A percentile compares a stretch with the other conserved stretches of the same genome.
Evolutionary conservation across 1,140 invertebrate genomes (phyloP).

Genomic region (Camponotus floridanus): DNA sequence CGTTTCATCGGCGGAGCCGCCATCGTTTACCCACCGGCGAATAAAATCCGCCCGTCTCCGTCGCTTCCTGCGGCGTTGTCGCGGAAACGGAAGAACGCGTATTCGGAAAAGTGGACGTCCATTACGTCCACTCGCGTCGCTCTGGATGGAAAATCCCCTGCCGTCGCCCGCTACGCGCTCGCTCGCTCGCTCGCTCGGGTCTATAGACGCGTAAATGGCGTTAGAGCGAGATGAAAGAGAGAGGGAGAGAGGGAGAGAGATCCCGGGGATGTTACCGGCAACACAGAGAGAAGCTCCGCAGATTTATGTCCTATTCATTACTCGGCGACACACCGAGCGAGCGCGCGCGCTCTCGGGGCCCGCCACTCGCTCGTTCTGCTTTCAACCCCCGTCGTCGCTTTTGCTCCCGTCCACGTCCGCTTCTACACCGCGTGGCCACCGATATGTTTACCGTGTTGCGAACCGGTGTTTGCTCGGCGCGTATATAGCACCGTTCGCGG

Average conservation of each 20-base stretch:
- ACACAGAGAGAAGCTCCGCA: slow-evolving; percentile 67
- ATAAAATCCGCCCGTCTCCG: slow-evolving; percentile 58
- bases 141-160: slow-evolving; percentile 44
- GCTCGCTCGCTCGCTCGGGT: slow-evolving; percentile 7
- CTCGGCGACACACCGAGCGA: slow-evolving; percentile 71
- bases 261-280: slow-evolving; percentile 43
- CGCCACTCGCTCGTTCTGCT: slow-evolving; percentile 40
- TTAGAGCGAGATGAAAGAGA: background rate
- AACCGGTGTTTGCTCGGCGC: slow-evolving; percentile 75
- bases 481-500: slow-evolving; percentile 25
- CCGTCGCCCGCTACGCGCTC: slow-evolving; percentile 3
- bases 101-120: slow-evolving; percentile 65
- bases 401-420: slow-evolving; percentile 33
- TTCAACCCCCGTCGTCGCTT: slow-evolving; percentile 44
- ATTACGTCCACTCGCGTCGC: slow-evolving; percentile 41
- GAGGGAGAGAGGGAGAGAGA: slow-evolving; percentile 21
- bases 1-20: slow-evolving; percentile 34
- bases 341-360: slow-evolving; percentile 17
- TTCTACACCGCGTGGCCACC: slow-evolving; percentile 49
- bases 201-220: slow-evolving; percentile 44
- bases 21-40: slow-evolving; percentile 50
- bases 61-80: slow-evolving; percentile 53
- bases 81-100: slow-evolving; percentile 69
- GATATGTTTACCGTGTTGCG: slow-evolving; percentile 74
- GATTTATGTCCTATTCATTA: slow-evolving; percentile 84